These are phyloP conservation scores for Diplodus puntazzo DNA, from an alignment of 2,797 vertebrate genomes.

Conservation along the genomic window DNA sequence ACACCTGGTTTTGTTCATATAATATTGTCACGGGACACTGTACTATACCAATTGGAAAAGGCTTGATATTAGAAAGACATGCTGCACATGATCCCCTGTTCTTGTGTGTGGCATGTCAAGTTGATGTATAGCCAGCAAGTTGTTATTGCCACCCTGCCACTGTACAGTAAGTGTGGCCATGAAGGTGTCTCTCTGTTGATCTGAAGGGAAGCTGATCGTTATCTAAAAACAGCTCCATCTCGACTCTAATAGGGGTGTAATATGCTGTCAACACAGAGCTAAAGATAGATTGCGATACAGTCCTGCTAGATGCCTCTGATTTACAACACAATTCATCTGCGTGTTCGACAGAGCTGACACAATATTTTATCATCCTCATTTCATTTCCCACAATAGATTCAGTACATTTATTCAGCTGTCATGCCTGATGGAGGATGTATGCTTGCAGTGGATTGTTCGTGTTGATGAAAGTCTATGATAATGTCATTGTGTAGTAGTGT, in stretches of 20 bases:
- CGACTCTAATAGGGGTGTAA: constrained; percentile 1
- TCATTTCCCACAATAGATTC: constrained; percentile 10
- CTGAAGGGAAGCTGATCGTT: neutral
- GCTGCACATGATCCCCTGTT: no score
- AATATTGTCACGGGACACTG: neutral
- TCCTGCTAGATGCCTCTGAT: constrained; percentile 3
- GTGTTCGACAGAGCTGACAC: neutral
- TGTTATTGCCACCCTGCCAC: neutral
- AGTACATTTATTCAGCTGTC: constrained; percentile 11
- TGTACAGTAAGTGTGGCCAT: neutral
- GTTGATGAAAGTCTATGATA: constrained; percentile 21
- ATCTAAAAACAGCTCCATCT: constrained; percentile 11
- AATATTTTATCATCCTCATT: constrained; percentile 27
- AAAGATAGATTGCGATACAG: constrained; percentile 1
- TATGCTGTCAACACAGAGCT: neutral
- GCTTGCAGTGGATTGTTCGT: neutral
- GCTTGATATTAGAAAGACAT: neutral
- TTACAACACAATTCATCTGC: neutral
- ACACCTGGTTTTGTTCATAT: neutral
- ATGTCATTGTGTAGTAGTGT: constrained; percentile 15
- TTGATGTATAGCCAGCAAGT: neutral
- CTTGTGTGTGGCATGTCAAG: neutral
- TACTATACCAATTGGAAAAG: neutral
- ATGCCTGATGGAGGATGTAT: constrained; percentile 17
- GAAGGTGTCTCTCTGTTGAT: neutral